A percentile compares a stretch with the other conserved stretches of the same genome.
These are phyloP conservation scores for Pseudorhiza aurosa DNA, from an alignment of 30 jellyfish, hydroid and myxozoan species.

Conservation along the genomic window DNA sequence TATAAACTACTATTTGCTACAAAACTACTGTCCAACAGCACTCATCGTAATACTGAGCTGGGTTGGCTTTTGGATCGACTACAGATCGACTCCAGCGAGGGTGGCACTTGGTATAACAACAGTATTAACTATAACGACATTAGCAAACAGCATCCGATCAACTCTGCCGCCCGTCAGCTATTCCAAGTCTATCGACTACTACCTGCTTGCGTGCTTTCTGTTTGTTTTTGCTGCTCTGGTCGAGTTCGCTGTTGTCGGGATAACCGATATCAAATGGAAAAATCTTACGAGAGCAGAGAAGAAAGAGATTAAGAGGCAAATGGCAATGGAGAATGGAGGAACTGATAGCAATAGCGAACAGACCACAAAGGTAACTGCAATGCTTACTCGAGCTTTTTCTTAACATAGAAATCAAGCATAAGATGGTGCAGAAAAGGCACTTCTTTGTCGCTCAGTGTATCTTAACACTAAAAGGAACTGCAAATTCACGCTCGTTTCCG, in stretches of 20 bases:
- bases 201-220: conserved; percentile 79
- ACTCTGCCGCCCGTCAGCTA: conserved; percentile 79
- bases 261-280: conserved; percentile 81
- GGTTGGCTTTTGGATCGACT: conserved; percentile 96
- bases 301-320: conserved; percentile 7
- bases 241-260: conserved; percentile 87
- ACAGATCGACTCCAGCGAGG: conserved; percentile 93
- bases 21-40: conserved; percentile 74
- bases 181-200: conserved; percentile 75
- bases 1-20: conserved; percentile 72
- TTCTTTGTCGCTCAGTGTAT: too few species aligned
- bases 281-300: conserved; percentile 24
- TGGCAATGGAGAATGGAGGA: background rate
- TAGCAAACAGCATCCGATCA: conserved; percentile 80
- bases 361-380: too few species aligned
- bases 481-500: too few species aligned
- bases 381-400: too few species aligned
- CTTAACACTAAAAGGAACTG: too few species aligned
- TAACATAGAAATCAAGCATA: too few species aligned
- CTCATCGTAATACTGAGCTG: conserved; percentile 80
- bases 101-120: conserved; percentile 94
- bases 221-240: conserved; percentile 87
- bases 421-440: too few species aligned
- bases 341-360: too few species aligned
- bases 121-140: conserved; percentile 80